Base-by-base conservation (phyloP, 2,888 invertebrate species). In the Aleiodes alternator region DNA sequence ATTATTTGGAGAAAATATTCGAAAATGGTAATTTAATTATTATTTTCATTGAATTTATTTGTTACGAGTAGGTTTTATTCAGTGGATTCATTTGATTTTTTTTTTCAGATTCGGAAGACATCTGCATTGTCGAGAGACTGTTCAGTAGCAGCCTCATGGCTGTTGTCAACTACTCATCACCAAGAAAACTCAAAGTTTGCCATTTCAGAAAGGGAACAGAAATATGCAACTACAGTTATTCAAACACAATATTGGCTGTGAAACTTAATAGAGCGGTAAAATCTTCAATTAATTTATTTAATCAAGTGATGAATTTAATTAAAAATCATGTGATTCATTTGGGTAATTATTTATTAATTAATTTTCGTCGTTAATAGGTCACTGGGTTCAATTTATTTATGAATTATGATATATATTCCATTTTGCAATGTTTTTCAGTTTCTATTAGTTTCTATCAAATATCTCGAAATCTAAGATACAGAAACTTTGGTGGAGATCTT, bases 121-220 rank as follows among this genome's bases (percentile, higher is more conserved):
- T 96, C 77, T 96, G 95, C 89, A 94, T 98, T 78, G 96, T 99
- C 83, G 99, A 99, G 90, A 92, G 99, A 79, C 93, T 99, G 80
- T 99, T 99, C 91, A 97, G 97, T 91, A 98, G 98, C 90, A 98
- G 98, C 84, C 92, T 99, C 85, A 97, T 99, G 87, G 98, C 98
- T 76, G 94, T 98, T 84, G 99, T 99, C 81, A 96, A 97, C 82
- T 92, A 96, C 84, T 93, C 96, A 82, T 95, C 97, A 77, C 98
- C 98, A 81, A 92, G 99, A 88, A 94, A 94, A 90, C 92, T 98
- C 87, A 96, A 96, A 92, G 97, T 99, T 79, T 98, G 97, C 90
- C 99, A 99, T 91, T 98, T 98, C 91, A 97, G 97, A 90, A 98
- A 97, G 90, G 97, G 98, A 82, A 97, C 97, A 75, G 98, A 98